A percentile compares a stretch with the other conserved stretches of the same genome.
phyloP scores from a whole-genome alignment of 1,140 invertebrate genomes.

The Orussus abietinus region DNA sequence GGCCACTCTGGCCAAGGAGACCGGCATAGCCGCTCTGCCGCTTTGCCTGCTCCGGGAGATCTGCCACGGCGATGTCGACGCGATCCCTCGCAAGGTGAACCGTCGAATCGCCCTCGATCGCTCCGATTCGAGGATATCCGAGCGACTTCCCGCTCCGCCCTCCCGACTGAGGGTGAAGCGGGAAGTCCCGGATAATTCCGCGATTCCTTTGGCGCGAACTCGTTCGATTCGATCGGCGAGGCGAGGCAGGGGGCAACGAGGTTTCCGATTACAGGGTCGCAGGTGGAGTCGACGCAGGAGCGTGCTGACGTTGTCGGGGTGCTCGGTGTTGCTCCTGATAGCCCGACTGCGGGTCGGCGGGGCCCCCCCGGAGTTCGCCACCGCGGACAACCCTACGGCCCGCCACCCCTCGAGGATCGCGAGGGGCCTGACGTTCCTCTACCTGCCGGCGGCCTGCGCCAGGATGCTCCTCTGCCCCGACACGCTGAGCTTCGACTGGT shows the following conservation, averaged over 20 bases:
- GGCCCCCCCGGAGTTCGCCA: constrained; percentile 70
- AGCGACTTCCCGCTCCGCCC: too few species aligned
- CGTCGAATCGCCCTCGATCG: neutral
- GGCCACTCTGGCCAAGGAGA: constrained; percentile 86
- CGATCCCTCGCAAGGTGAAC: neutral
- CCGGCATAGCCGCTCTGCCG: constrained; percentile 85
- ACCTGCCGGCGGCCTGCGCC: constrained; percentile 84
- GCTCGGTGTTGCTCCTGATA: neutral
- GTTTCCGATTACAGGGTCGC: neutral
- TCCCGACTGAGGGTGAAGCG: too few species aligned
- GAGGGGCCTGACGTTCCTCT: constrained; percentile 78
- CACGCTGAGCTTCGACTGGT: constrained; percentile 90
- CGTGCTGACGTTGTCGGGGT: constrained; percentile 1
- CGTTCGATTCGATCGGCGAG: too few species aligned
- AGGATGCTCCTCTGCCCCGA: constrained; percentile 77
- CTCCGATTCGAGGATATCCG: too few species aligned
- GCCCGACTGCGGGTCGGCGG: constrained; percentile 46
- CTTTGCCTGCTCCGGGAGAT: constrained; percentile 80
- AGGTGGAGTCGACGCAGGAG: constrained; percentile 8
- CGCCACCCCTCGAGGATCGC: constrained; percentile 67
- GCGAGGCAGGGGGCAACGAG: neutral
- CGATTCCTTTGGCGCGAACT: too few species aligned
- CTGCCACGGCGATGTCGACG: constrained; percentile 45
- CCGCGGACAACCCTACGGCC: constrained; percentile 87
- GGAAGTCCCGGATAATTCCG: too few species aligned